Percentiles rank a stretch among this genome's conserved stretches.
These are phyloP conservation scores for Terebella lapidaria DNA, from an alignment of 2,888 invertebrate species.

Conservation along the genomic window DNA sequence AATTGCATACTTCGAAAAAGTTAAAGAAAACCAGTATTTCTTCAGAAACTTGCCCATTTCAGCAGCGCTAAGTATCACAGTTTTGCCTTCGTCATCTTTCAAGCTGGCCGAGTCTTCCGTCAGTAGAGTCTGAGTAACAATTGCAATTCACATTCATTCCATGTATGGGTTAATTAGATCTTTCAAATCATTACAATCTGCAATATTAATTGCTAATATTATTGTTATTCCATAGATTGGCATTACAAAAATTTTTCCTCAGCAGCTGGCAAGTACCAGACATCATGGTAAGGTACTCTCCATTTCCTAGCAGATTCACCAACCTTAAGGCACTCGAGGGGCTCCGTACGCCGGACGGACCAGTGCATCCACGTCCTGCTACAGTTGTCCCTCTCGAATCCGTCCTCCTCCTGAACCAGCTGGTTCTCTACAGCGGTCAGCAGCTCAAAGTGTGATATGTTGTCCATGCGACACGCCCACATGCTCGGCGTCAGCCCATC, in stretches of 20 bases:
- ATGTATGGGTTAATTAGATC: too few species aligned
- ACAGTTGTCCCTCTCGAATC: conserved; percentile 44
- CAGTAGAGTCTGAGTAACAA: conserved; percentile 38
- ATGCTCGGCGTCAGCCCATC: conserved; percentile 51
- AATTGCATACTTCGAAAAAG: not conserved
- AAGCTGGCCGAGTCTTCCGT: conserved; percentile 43
- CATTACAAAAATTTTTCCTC: too few species aligned
- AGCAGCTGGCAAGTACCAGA: too few species aligned
- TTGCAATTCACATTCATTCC: too few species aligned
- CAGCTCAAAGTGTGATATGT: conserved; percentile 49
- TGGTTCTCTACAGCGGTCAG: conserved; percentile 29
- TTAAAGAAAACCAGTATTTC: too few species aligned
- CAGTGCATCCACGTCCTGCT: conserved; percentile 53
- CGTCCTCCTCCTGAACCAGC: conserved; percentile 22
- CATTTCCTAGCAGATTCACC: too few species aligned
- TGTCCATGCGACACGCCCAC: conserved; percentile 54
- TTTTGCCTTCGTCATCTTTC: conserved; percentile 49
- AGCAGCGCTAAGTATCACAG: conserved; percentile 47
- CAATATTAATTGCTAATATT: too few species aligned
- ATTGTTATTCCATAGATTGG: too few species aligned
- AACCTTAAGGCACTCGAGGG: conserved; percentile 44
- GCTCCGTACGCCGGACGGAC: conserved; percentile 48
- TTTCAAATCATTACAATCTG: too few species aligned
- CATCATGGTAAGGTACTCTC: too few species aligned
- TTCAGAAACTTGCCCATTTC: conserved; percentile 42